Conservation (phyloP, 2,888 invertebrate species). For the Fragum whitleyi region DNA sequence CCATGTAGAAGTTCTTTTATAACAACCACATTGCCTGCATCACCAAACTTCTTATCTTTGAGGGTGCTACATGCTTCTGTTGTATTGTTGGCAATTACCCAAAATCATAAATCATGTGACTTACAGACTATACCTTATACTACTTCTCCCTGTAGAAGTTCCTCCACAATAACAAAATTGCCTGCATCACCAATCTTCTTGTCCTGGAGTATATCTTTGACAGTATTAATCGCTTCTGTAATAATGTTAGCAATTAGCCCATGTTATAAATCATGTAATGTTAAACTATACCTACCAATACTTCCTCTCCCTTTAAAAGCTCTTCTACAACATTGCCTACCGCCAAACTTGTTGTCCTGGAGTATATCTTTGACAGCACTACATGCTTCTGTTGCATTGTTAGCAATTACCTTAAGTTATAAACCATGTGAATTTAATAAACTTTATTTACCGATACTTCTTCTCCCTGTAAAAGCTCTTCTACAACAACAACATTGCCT, state of each 20-base stretch:
- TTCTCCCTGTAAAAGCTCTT: conserved; percentile 95
- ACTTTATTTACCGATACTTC: conserved; percentile 95
- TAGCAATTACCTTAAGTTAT: too few species aligned
- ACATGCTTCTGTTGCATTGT: conserved; percentile 89
- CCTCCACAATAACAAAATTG: conserved; percentile 94
- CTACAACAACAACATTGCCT: conserved; percentile 94
- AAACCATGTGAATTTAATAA: background rate
- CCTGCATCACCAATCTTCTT: conserved; percentile 94
- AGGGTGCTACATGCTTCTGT: conserved; percentile 94
- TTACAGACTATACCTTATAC: conserved; percentile 89
- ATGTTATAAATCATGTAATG: too few species aligned
- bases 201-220: conserved; percentile 90
- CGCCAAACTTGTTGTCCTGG: conserved; percentile 91
- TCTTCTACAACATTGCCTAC: conserved; percentile 96
- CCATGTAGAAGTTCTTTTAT: conserved; percentile 96
- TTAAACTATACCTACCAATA: conserved; percentile 90
- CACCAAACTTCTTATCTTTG: conserved; percentile 93
- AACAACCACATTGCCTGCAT: conserved; percentile 93
- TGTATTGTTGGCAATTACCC: conserved; percentile 89
- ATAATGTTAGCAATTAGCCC: conserved; percentile 89
- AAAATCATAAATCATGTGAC: too few species aligned
- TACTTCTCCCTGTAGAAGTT: conserved; percentile 96
- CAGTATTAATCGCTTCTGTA: conserved; percentile 91
- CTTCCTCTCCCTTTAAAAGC: conserved; percentile 95
- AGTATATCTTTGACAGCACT: conserved; percentile 92